Conservation (phyloP, 2,797 vertebrate species). For the Esox lucius region DNA sequence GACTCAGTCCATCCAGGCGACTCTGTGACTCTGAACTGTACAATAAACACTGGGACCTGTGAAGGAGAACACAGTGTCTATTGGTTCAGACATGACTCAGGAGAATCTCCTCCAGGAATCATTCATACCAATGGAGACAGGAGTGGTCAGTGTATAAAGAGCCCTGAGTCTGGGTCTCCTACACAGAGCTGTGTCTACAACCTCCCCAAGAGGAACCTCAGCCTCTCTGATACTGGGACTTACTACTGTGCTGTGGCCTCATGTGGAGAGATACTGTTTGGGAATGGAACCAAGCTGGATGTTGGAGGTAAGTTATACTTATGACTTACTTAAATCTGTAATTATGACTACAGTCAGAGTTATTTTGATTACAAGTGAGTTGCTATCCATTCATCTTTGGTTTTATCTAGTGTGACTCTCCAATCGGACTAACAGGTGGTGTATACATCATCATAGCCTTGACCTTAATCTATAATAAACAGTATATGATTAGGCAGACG, state of each 20-base stretch:
- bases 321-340: too few species aligned
- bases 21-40: constrained; percentile 17
- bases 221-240: constrained; percentile 22
- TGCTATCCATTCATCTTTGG: too few species aligned
- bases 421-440: too few species aligned
- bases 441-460: too few species aligned
- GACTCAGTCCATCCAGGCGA: constrained; percentile 7
- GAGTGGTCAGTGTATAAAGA: constrained; percentile 12
- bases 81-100: constrained; percentile 17
- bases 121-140: constrained; percentile 10
- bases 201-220: constrained; percentile 25
- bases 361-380: too few species aligned
- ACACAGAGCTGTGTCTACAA: constrained; percentile 23
- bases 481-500: too few species aligned
- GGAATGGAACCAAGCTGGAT: constrained; percentile 3
- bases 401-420: too few species aligned
- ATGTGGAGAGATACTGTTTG: constrained; percentile 25
- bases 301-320: background rate
- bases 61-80: constrained; percentile 17
- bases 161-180: constrained; percentile 16
- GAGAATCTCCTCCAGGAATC: constrained; percentile 12
- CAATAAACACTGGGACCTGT: constrained; percentile 18
- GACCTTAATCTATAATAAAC: too few species aligned
- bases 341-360: too few species aligned
- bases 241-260: constrained; percentile 27